Evolutionary conservation across 2,113 vertebrate species (phyloP).

Genomic region (Ardeotis arabs): DNA sequence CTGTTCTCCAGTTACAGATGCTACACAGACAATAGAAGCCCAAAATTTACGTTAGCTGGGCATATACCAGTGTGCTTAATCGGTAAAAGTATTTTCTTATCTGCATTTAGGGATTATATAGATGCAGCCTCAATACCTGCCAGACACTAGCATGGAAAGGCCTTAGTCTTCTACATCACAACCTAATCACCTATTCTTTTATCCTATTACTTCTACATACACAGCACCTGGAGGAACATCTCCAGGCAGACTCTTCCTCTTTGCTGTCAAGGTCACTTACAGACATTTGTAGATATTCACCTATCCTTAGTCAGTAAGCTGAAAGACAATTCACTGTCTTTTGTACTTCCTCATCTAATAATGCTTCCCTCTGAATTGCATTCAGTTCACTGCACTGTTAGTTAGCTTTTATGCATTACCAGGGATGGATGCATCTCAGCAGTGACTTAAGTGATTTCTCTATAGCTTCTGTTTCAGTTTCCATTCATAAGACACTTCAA

Average conservation of each 20-base stretch:
- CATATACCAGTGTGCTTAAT: background rate
- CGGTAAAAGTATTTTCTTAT: background rate
- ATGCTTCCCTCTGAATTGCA: background rate
- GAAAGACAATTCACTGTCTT: background rate
- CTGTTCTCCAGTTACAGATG: background rate
- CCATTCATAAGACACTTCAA: slow-evolving; percentile 19
- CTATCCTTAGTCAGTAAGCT: background rate
- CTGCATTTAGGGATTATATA: background rate
- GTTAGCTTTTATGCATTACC: slow-evolving; percentile 22
- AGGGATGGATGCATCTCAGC: background rate
- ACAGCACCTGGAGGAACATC: background rate
- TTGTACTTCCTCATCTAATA: background rate
- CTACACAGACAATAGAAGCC: background rate
- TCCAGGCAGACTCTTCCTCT: background rate
- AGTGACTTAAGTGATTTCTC: background rate
- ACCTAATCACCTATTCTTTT: background rate
- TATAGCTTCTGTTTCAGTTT: background rate
- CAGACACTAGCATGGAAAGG: background rate
- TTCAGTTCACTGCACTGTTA: background rate
- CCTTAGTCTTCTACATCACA: background rate
- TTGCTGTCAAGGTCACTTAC: background rate
- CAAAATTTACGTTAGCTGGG: background rate
- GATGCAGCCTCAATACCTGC: background rate
- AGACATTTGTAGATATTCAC: background rate
- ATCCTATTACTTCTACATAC: background rate